phyloP scores from a whole-genome alignment of 2,888 invertebrate genomes.

The Trachelus troglodyta region DNA sequence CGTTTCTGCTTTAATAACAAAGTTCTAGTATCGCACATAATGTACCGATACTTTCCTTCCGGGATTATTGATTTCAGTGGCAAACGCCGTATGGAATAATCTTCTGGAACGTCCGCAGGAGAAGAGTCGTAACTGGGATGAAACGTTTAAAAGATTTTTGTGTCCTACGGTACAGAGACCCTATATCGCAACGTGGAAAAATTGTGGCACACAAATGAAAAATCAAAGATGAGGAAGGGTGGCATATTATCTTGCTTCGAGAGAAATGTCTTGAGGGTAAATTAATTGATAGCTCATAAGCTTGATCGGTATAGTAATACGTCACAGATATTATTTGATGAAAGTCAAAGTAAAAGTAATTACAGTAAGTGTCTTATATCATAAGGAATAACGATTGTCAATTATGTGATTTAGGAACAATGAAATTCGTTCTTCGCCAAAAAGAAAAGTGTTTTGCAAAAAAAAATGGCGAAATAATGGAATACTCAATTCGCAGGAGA shows the following conservation, averaged over 20 bases:
- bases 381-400: neutral
- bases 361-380: neutral
- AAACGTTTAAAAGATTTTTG: conserved; percentile 59
- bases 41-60: neutral
- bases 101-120: conserved; percentile 65
- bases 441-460: neutral
- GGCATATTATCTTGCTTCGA: too few species aligned
- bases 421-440: neutral
- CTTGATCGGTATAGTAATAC: neutral
- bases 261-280: too few species aligned
- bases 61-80: conserved; percentile 57
- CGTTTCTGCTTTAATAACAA: neutral
- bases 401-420: neutral
- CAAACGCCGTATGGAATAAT: conserved; percentile 74
- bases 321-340: neutral
- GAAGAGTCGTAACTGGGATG: conserved; percentile 47
- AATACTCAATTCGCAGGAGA: neutral
- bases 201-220: conserved; percentile 13
- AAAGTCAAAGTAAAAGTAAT: neutral
- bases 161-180: conserved; percentile 68
- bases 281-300: too few species aligned
- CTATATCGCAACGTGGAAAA: conserved; percentile 59
- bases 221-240: too few species aligned
- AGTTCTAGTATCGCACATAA: neutral
- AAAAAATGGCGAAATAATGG: neutral